Percentiles rank a stretch among this genome's conserved stretches.
Conservation (phyloP, 2,797 vertebrate species). For the Microctenopoma lineatum region DNA sequence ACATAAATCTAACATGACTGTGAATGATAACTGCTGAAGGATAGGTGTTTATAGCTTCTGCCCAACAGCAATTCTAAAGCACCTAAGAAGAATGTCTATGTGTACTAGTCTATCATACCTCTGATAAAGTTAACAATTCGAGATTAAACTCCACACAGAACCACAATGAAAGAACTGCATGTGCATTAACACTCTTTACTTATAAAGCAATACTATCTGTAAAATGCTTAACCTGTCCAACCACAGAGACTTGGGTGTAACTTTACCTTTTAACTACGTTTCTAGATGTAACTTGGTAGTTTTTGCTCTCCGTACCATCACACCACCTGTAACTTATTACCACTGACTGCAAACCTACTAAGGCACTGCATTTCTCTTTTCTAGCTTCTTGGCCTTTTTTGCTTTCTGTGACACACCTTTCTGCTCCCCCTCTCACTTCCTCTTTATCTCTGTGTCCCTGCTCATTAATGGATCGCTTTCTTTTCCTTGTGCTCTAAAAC, state of each 20-base stretch:
- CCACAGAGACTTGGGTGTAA: too few species aligned
- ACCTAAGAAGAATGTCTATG: not conserved
- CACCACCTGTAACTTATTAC: slow-evolving; percentile 22
- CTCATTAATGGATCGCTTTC: slow-evolving; percentile 36
- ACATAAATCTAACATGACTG: not conserved
- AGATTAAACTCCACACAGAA: not conserved
- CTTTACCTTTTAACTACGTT: not conserved
- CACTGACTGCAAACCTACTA: slow-evolving; percentile 2
- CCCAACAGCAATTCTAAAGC: not conserved
- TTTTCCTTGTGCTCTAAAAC: slow-evolving; percentile 48
- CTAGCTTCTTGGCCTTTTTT: slow-evolving; percentile 6
- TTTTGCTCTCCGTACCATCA: slow-evolving; percentile 12
- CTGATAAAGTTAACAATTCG: not conserved
- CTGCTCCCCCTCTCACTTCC: not conserved
- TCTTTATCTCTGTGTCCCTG: not conserved
- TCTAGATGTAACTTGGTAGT: slow-evolving; percentile 16
- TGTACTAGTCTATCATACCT: not conserved
- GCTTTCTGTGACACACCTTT: slow-evolving; percentile 10
- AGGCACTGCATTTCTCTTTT: slow-evolving; percentile 14
- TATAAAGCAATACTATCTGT: not conserved
- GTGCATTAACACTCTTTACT: too few species aligned
- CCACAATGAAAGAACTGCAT: not conserved
- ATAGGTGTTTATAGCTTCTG: not conserved
- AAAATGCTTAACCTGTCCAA: too few species aligned
- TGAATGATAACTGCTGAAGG: not conserved